Percentiles rank a stretch among this genome's conserved stretches.
phyloP scores from a whole-genome alignment of 2,888 invertebrate genomes.

The Clistopyga incitator region DNA sequence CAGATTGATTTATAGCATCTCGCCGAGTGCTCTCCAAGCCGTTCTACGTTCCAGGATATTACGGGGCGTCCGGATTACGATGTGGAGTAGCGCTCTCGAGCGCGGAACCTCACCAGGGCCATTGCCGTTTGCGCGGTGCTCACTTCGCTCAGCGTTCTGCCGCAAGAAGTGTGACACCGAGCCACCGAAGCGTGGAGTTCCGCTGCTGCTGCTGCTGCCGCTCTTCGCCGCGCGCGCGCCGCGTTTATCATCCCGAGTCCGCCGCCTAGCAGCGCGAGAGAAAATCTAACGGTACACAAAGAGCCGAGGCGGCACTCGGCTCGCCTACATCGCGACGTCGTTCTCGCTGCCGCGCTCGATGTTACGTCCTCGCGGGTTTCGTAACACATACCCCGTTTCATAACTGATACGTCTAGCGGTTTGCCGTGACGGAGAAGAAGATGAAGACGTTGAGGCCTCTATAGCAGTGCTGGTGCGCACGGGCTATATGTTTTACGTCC shows the following conservation, averaged over 20 bases:
- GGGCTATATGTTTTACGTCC: background rate
- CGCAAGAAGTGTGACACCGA: slow-evolving; percentile 70
- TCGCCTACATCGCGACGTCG: slow-evolving; percentile 59
- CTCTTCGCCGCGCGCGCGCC: slow-evolving; percentile 3
- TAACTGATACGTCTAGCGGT: slow-evolving; percentile 79
- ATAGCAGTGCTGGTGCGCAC: background rate
- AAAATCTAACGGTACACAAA: slow-evolving; percentile 81
- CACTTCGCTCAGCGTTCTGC: slow-evolving; percentile 61
- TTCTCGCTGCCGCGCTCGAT: slow-evolving; percentile 53
- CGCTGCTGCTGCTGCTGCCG: slow-evolving; percentile 14
- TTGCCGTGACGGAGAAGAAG: slow-evolving; percentile 66
- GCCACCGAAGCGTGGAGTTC: slow-evolving; percentile 66
- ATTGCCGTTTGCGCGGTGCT: slow-evolving; percentile 64
- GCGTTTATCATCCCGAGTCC: slow-evolving; percentile 11
- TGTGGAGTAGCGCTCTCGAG: slow-evolving; percentile 67
- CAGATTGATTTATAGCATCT: slow-evolving; percentile 47
- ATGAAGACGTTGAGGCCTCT: slow-evolving; percentile 16
- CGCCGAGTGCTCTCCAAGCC: slow-evolving; percentile 28
- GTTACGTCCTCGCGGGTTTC: slow-evolving; percentile 80
- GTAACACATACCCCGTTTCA: slow-evolving; percentile 79
- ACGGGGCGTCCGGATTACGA: slow-evolving; percentile 65
- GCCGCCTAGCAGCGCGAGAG: slow-evolving; percentile 70
- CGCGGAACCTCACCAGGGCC: slow-evolving; percentile 57
- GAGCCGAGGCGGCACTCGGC: slow-evolving; percentile 20
- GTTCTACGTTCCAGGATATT: slow-evolving; percentile 65